Evolutionary conservation across 2,888 invertebrate genomes (phyloP).

Genomic region (Mallateleia sp.): DNA sequence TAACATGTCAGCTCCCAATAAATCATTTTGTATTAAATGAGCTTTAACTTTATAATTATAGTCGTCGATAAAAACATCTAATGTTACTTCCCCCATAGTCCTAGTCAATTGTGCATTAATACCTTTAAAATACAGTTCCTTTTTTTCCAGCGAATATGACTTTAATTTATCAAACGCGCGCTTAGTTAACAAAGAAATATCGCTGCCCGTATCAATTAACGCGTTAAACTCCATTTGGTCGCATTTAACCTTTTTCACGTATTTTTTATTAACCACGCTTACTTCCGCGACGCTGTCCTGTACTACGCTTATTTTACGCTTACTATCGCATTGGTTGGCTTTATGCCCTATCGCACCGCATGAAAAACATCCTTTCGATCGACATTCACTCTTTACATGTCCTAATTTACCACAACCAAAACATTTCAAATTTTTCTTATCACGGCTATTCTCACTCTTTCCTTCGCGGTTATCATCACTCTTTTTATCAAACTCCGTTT

Average conservation of each 20-base stretch:
- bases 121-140: constrained; percentile 2
- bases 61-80: background rate
- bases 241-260: background rate
- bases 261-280: background rate
- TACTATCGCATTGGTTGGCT: background rate
- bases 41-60: constrained; percentile 3
- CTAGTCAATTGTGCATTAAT: background rate
- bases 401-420: background rate
- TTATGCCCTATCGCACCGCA: background rate
- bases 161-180: background rate
- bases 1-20: background rate
- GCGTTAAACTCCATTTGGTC: background rate
- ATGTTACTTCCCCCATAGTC: constrained; percentile 1
- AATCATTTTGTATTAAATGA: background rate
- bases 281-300: background rate
- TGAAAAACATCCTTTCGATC: background rate
- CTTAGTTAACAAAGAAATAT: background rate
- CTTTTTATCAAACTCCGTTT: background rate
- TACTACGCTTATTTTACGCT: background rate
- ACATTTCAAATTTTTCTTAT: background rate
- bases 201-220: background rate
- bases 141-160: background rate
- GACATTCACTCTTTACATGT: background rate
- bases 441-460: background rate
- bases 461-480: background rate